Conservation (phyloP, 2,113 vertebrate genomes). For the Patagioenas fasciata region DNA sequence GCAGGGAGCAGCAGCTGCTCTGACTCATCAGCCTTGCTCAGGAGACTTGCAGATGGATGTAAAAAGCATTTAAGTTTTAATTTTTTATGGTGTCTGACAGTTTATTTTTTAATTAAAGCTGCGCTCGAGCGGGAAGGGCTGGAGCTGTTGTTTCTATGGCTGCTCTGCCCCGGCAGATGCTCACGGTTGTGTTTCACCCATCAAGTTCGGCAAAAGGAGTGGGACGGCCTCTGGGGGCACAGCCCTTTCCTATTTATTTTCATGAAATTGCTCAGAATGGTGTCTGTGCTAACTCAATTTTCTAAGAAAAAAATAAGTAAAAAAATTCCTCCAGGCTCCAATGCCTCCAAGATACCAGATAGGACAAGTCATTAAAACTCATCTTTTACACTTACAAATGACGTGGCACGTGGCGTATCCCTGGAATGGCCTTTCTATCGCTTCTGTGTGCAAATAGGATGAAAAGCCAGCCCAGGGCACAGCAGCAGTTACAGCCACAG, state of each 20-base stretch:
- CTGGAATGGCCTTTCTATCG: fast-evolving
- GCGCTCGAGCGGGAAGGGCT: fast-evolving
- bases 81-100: background rate
- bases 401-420: fast-evolving
- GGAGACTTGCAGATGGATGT: background rate
- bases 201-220: background rate
- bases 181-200: background rate
- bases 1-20: background rate
- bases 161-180: background rate
- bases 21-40: background rate
- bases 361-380: background rate
- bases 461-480: background rate
- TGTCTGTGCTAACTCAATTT: background rate
- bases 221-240: background rate
- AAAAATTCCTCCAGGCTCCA: background rate
- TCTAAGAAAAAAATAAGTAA: background rate
- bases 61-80: background rate
- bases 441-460: background rate
- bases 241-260: background rate
- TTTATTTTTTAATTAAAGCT: conserved; percentile 35
- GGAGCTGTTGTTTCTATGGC: background rate
- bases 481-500: background rate
- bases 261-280: background rate
- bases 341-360: background rate
- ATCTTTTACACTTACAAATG: background rate